These are phyloP conservation scores for Chaetura pelagica DNA, from an alignment of 2,113 vertebrate genomes.

Conservation along the genomic window DNA sequence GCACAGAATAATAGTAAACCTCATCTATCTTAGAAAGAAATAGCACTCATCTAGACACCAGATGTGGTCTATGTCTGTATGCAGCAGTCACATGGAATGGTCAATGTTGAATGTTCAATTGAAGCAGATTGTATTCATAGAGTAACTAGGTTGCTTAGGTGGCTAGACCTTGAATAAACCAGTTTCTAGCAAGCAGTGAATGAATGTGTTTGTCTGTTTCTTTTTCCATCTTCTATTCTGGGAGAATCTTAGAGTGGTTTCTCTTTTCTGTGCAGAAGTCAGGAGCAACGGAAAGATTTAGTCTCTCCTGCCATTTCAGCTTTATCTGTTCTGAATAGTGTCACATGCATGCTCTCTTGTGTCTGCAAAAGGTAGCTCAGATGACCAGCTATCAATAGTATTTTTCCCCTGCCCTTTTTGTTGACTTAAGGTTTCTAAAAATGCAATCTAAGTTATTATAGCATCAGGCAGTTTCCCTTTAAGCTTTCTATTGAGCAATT, in stretches of 20 bases:
- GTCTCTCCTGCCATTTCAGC: neutral
- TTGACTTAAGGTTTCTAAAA: neutral
- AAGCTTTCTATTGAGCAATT: neutral
- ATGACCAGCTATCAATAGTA: neutral
- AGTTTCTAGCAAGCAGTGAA: neutral
- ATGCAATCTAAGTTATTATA: neutral
- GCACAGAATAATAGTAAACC: neutral
- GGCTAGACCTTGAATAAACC: neutral
- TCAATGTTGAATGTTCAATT: neutral
- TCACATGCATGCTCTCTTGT: fast-evolving
- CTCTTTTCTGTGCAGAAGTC: neutral
- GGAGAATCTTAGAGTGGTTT: neutral
- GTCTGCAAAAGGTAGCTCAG: neutral
- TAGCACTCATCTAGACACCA: neutral
- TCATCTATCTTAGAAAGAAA: neutral
- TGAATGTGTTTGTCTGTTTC: neutral
- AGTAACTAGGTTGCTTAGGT: neutral
- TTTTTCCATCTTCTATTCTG: neutral
- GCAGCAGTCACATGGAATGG: neutral
- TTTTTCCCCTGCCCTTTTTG: neutral
- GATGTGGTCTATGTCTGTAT: neutral
- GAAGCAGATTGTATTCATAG: neutral
- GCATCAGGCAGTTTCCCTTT: neutral
- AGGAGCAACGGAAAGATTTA: neutral
- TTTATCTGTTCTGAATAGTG: neutral